These are phyloP conservation scores for Fistularia tabacaria DNA, from an alignment of 2,797 vertebrate genomes.

Conservation along the genomic window DNA sequence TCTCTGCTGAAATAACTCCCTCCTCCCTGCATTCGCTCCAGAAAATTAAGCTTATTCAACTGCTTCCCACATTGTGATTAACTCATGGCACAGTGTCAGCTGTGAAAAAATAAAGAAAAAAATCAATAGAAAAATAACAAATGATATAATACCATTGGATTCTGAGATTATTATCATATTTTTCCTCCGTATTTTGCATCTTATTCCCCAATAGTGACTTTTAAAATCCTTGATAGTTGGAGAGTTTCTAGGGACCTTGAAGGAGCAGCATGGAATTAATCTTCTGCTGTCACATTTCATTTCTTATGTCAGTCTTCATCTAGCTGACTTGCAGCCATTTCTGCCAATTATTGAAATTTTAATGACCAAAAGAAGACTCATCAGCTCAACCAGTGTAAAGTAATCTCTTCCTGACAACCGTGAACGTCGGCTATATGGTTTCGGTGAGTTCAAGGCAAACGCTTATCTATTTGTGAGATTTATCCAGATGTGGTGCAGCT, in stretches of 20 bases:
- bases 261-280: slow-evolving; percentile 38
- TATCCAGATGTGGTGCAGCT: slow-evolving; percentile 47
- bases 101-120: slow-evolving; percentile 5
- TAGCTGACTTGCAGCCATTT: slow-evolving; percentile 35
- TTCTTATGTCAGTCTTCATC: slow-evolving; percentile 58
- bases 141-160: slow-evolving; percentile 20
- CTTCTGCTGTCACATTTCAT: slow-evolving; percentile 24
- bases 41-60: slow-evolving; percentile 33
- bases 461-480: slow-evolving; percentile 48
- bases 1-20: slow-evolving; percentile 18
- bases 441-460: slow-evolving; percentile 13
- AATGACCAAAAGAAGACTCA: slow-evolving; percentile 52
- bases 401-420: slow-evolving; percentile 51
- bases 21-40: slow-evolving; percentile 9
- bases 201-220: slow-evolving; percentile 9
- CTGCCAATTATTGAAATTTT: slow-evolving; percentile 58
- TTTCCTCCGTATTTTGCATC: background rate
- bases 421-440: slow-evolving; percentile 34
- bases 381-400: slow-evolving; percentile 34
- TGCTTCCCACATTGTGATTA: slow-evolving; percentile 18
- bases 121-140: slow-evolving; percentile 5
- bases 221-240: background rate
- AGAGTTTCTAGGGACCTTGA: slow-evolving; percentile 32
- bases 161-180: slow-evolving; percentile 5
- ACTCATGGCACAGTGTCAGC: slow-evolving; percentile 11